Percentiles rank a stretch among this genome's conserved stretches.
Evolutionary conservation across 2,113 vertebrate genomes (phyloP).

Genomic region (Forbesichthys papilliferus): DNA sequence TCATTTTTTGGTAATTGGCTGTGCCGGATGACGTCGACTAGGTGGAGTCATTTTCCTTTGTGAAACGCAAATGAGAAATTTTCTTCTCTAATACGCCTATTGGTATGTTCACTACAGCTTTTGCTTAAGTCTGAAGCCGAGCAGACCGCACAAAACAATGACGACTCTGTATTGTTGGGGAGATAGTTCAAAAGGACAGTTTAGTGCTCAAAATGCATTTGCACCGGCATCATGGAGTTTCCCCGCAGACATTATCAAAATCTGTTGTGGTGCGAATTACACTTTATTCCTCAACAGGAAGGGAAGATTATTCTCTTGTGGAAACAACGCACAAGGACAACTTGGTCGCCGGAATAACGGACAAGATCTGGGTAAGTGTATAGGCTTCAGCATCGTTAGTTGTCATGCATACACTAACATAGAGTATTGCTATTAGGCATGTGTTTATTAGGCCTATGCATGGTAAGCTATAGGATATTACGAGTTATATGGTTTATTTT

Average conservation of each 20-base stretch:
- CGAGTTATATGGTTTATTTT: background rate
- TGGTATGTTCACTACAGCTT: too few relatives aligned
- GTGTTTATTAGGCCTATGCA: too few relatives aligned
- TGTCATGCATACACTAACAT: too few relatives aligned
- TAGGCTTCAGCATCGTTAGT: background rate
- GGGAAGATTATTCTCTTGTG: slow-evolving; percentile 61
- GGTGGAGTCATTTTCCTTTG: too few relatives aligned
- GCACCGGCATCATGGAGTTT: slow-evolving; percentile 35
- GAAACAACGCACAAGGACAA: slow-evolving; percentile 62
- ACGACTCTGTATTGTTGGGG: slow-evolving; percentile 63
- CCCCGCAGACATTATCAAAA: slow-evolving; percentile 20
- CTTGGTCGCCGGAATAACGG: slow-evolving; percentile 55
- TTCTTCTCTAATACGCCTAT: too few relatives aligned
- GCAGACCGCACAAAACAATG: slow-evolving; percentile 5
- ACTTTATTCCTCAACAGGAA: slow-evolving; percentile 58
- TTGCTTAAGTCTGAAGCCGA: background rate
- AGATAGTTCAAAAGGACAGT: slow-evolving; percentile 61
- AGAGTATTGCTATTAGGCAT: too few relatives aligned
- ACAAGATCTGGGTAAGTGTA: background rate
- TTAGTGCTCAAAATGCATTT: slow-evolving; percentile 19
- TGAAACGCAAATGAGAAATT: background rate
- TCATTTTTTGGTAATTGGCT: too few relatives aligned
- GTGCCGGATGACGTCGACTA: too few relatives aligned
- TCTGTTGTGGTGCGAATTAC: slow-evolving; percentile 65
- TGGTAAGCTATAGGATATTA: too few relatives aligned